Base-by-base conservation (phyloP, 2,888 invertebrate species). In the Drosophila helvetica region DNA sequence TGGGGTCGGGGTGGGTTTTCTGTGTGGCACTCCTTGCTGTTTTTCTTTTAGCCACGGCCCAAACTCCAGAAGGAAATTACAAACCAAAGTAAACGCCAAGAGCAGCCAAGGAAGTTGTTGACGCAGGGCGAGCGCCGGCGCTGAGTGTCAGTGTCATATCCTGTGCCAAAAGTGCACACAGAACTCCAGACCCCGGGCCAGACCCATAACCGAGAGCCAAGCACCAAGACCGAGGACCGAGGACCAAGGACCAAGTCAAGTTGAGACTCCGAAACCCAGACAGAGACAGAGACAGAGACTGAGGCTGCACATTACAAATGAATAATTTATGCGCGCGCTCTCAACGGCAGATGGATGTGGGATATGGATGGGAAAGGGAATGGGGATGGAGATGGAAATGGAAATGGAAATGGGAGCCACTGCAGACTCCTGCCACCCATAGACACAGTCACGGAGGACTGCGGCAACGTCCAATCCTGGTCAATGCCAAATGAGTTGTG, bases 81-180 rank as follows among this genome's bases (percentile, higher is more conserved):
- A 80, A 81, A 85, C 83, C 87, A 85, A 89, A 89, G 89, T 87
- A 88, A 89, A 87, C 80, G 80, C 85, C 83, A 85, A 83, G 69
- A 77, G 74, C 88, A 74, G 67, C 60, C 76, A 76, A 83, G 86
- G 76, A 83, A 83, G 86, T 88, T 83, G 88, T 86, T 88, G 81
- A 86, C 78, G 86, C 80, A 80, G 80, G 84, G 78, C 80, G 72
- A 77, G 65, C 83, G 64, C 67, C 75, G 78, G 67, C 72, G 79
- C 79, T 80, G 83, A 88, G 88, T 88, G 83, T 83, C 83, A 83
- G 83, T 83, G 88, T 88, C 88, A 83, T 83, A 83, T 83, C 88
- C 88, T 83, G 88, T 86, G 88, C 83, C 83, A 88, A 83, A 83
- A 86, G 85, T 83, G 84, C 88, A 86, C 70, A 78, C 80, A 79